phyloP scores from a whole-genome alignment of 1,140 invertebrate genomes.

The Solenopsis fugax region DNA sequence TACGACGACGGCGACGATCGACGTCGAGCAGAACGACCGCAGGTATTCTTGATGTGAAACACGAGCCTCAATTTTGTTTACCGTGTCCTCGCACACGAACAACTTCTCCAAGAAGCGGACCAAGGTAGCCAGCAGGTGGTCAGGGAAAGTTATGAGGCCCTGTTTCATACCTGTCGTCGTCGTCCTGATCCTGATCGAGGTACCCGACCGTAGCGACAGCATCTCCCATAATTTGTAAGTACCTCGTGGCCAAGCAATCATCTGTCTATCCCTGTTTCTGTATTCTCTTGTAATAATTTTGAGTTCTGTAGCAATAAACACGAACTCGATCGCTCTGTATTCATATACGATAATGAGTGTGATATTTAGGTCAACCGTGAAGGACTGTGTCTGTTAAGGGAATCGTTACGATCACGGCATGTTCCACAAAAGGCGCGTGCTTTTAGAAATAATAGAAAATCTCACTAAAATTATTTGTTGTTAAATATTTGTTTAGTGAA shows the following conservation, averaged over 20 bases:
- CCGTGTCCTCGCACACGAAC: slow-evolving; percentile 67
- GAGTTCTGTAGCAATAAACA: not conserved
- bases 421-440: not conserved
- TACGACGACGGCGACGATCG: slow-evolving; percentile 37
- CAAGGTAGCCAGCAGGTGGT: slow-evolving; percentile 29
- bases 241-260: slow-evolving; percentile 9
- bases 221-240: slow-evolving; percentile 83
- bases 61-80: slow-evolving; percentile 72
- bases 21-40: slow-evolving; percentile 20
- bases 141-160: slow-evolving; percentile 76
- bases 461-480: not conserved
- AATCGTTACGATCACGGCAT: not conserved
- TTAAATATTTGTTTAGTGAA: not conserved
- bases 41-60: slow-evolving; percentile 72
- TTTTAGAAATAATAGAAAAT: slow-evolving; percentile 11
- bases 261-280: not conserved
- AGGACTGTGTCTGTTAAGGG: slow-evolving; percentile 14
- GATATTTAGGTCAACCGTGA: slow-evolving; percentile 56
- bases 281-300: not conserved
- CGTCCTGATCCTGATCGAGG: slow-evolving; percentile 80
- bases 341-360: slow-evolving; percentile 4
- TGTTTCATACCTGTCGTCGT: slow-evolving; percentile 76
- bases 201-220: slow-evolving; percentile 77
- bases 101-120: slow-evolving; percentile 44
- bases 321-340: not conserved